Evolutionary conservation across 1,140 invertebrate genomes (phyloP), one percentile per base, ranked within the genome.

Genomic region (Danaus plexippus): DNA sequence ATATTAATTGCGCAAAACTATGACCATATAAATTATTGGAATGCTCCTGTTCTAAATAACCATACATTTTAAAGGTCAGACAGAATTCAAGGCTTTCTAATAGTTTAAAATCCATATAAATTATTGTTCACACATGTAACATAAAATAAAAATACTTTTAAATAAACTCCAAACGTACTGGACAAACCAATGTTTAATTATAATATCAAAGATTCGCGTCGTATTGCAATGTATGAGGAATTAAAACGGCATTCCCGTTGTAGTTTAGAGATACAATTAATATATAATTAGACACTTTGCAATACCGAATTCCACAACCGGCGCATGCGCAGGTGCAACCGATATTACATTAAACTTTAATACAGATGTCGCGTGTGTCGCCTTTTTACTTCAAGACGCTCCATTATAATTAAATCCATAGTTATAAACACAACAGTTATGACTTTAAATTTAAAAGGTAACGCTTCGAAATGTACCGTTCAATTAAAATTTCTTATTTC

Each of bases 341-440:
- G 65, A 75, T 77, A 72, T 77, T 81, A 70, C 74, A 81, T 84
- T 80, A 78, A 82, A 83, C 70, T 83, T 83, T 80, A 81, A 86
- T 84, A 86, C 79, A 86, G 78, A 76, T 82, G 83, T 84, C 80
- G 78, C 75, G 79, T 81, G 80, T 71, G 70, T 64, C 70, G 74
- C 77, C 67, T 84, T 79, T 83, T 82, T 82, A 80, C 71, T 65
- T 73, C 61, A 69, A 70, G 66, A 75, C 69, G 72, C 75, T 75
- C 72, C 74, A 75, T 81, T 83, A 81, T 81, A 82, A 86, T 83
- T 84, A 81, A 32, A 32, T 0, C 22, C 22, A 32, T 32, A 32
- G 22, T 32, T 15, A 15, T 15, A 15, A 15, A 15, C 15, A 15
- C 15, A 15, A 3, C 15, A 15, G 15, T 15, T 32, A 32, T 32